These are phyloP conservation scores for Drosophila aldrichi DNA, from an alignment of 2,888 invertebrate species.

Conservation along the genomic window DNA sequence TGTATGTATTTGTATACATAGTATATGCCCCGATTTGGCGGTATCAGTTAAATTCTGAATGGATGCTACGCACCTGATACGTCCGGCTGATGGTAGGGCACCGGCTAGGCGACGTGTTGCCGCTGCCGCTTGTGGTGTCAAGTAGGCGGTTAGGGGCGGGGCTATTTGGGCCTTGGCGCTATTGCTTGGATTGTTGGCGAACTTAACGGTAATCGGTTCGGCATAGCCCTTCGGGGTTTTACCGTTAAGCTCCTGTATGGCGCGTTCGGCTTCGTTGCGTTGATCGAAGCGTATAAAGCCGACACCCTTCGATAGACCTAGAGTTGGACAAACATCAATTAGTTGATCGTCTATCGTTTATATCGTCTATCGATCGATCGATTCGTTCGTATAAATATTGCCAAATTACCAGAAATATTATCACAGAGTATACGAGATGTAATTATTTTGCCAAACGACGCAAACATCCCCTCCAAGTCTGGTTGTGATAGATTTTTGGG, in stretches of 20 bases:
- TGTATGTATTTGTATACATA: constrained; percentile 4
- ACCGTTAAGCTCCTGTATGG: constrained; percentile 95
- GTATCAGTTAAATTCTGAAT: neutral
- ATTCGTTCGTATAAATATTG: neutral
- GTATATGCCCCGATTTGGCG: neutral
- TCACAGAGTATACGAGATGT: constrained; percentile 98
- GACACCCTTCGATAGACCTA: constrained; percentile 96
- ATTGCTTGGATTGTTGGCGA: constrained; percentile 96
- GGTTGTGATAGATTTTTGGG: constrained; percentile 98
- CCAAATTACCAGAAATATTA: constrained; percentile 87
- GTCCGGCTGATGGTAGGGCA: constrained; percentile 89
- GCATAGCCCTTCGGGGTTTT: constrained; percentile 94
- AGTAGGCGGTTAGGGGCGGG: constrained; percentile 93
- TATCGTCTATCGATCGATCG: neutral
- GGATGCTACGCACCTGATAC: constrained; percentile 89
- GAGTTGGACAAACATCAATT: constrained; percentile 30
- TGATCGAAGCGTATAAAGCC: constrained; percentile 98
- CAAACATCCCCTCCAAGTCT: constrained; percentile 97
- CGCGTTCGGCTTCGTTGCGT: constrained; percentile 95
- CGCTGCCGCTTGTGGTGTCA: constrained; percentile 90
- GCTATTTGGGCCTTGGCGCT: constrained; percentile 91
- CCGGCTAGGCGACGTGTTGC: constrained; percentile 93
- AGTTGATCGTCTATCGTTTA: neutral
- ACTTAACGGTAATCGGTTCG: constrained; percentile 97
- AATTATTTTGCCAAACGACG: constrained; percentile 97